Evolutionary conservation across 2,797 vertebrate genomes (phyloP), one percentile per base, ranked within the genome.

Genomic region (Nothura maculosa): DNA sequence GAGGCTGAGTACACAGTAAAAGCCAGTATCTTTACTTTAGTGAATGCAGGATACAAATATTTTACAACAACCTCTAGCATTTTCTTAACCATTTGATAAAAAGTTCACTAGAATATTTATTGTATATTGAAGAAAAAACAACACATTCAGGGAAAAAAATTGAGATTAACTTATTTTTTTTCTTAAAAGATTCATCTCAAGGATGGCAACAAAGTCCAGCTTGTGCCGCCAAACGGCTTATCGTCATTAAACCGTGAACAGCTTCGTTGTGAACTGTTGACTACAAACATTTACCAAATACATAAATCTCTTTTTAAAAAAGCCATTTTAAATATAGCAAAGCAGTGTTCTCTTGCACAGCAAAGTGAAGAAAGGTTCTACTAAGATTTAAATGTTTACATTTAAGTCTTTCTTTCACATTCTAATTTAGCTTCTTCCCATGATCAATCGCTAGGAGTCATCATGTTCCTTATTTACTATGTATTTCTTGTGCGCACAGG

Each of bases 181-280:
- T 98, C 98, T 98, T 98, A 99, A 99, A 99, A 98, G 98, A 98
- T 99, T 98, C 97, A 97, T 98, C 98, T 98, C 98, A 98, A 98
- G 98, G 98, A 99, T 99, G 99, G 99, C 99, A 99, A 99, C 99
- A 99, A 99, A 99, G 99, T 99, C 99, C 99, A 99, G 99, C 99
- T 99, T 99, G 98, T 99, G 99, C 99, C 98, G 99, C 99, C 99
- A 99, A 99, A 98, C 98, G 98, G 98, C 99, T 98, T 98, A 87
- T 96, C 95, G 97, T 96, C 86, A 96, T 98, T 98, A 98, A 98
- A 99, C 99, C 98, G 98, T 96, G 98, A 99, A 99, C 99, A 99
- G 99, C 98, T 98, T 98, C 98, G 98, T 97, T 98, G 98, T 99
- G 98, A 99, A 99, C 99, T 98, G 99, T 98, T 97, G 98, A 99